Conservation (phyloP, 2,797 vertebrate genomes). For the Aeoliscus strigatus region DNA sequence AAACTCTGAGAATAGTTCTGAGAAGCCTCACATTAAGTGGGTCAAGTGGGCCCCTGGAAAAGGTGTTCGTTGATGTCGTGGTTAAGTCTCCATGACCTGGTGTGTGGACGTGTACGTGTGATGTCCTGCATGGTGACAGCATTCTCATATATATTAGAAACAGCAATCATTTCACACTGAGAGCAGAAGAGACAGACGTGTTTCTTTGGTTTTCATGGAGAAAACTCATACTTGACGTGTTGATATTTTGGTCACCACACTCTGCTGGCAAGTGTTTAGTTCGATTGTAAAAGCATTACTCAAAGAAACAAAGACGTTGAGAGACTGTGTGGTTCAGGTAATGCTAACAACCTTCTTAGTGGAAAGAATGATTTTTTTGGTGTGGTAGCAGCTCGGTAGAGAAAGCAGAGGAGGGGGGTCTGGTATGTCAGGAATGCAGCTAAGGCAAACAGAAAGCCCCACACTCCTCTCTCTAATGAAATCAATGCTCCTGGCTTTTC, state of each 20-base stretch:
- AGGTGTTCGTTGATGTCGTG: too few species aligned
- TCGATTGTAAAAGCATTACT: too few species aligned
- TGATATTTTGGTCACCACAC: too few species aligned
- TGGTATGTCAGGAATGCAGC: slow-evolving; percentile 77
- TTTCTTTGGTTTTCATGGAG: too few species aligned
- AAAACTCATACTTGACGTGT: too few species aligned
- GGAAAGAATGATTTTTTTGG: slow-evolving; percentile 33
- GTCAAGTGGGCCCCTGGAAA: slow-evolving; percentile 41
- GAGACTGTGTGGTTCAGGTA: slow-evolving; percentile 21
- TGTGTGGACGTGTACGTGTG: background rate
- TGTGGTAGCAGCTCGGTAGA: slow-evolving; percentile 23
- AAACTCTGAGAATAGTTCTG: slow-evolving; percentile 29
- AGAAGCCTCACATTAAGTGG: slow-evolving; percentile 38
- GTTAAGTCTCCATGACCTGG: background rate
- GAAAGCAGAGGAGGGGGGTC: slow-evolving; percentile 42
- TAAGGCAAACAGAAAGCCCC: slow-evolving; percentile 76
- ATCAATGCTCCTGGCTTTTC: slow-evolving; percentile 67
- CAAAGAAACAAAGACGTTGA: slow-evolving; percentile 2
- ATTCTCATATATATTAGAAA: too few species aligned
- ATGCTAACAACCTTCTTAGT: slow-evolving; percentile 34
- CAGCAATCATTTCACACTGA: too few species aligned
- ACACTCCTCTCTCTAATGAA: slow-evolving; percentile 74
- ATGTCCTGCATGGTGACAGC: background rate
- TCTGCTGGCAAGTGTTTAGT: too few species aligned
- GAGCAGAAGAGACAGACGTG: too few species aligned